A percentile compares a stretch with the other conserved stretches of the same genome.
Evolutionary conservation across 2,888 invertebrate genomes (phyloP).

Genomic region (Beris morrisii): DNA sequence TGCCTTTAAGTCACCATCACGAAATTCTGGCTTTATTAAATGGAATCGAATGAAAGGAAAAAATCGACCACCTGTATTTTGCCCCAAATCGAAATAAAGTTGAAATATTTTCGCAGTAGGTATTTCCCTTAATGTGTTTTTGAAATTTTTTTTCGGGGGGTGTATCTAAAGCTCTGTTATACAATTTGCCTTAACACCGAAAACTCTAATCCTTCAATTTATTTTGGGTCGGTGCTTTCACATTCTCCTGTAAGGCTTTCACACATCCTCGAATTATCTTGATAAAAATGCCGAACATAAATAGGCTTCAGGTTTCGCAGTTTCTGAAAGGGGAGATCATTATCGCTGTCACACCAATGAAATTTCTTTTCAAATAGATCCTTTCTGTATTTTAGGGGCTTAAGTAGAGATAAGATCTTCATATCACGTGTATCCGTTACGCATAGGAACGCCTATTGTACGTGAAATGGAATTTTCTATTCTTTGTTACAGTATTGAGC

Average conservation of each 20-base stretch:
- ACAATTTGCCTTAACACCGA: neutral
- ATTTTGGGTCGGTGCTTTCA: neutral
- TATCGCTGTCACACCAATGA: constrained; percentile 7
- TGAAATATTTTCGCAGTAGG: no score
- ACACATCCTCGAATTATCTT: constrained; percentile 13
- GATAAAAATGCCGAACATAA: constrained; percentile 17
- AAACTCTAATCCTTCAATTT: constrained; percentile 18
- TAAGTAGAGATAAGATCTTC: no score
- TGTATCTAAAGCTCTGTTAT: neutral
- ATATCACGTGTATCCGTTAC: no score
- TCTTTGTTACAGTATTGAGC: no score
- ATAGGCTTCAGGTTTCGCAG: constrained; percentile 12
- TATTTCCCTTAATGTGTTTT: no score
- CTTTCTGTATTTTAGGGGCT: neutral
- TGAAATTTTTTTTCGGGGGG: no score
- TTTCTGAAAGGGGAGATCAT: constrained; percentile 23
- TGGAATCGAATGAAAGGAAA: neutral
- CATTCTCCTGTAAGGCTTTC: no score
- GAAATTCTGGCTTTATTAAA: no score
- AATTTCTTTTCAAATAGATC: constrained; percentile 3
- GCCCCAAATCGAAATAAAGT: neutral
- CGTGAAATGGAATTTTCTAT: no score
- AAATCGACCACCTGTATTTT: constrained; percentile 22
- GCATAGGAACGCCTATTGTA: no score
- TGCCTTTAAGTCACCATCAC: no score